Evolutionary conservation across 2,113 vertebrate species (phyloP).

Genomic region (Aythya baeri): DNA sequence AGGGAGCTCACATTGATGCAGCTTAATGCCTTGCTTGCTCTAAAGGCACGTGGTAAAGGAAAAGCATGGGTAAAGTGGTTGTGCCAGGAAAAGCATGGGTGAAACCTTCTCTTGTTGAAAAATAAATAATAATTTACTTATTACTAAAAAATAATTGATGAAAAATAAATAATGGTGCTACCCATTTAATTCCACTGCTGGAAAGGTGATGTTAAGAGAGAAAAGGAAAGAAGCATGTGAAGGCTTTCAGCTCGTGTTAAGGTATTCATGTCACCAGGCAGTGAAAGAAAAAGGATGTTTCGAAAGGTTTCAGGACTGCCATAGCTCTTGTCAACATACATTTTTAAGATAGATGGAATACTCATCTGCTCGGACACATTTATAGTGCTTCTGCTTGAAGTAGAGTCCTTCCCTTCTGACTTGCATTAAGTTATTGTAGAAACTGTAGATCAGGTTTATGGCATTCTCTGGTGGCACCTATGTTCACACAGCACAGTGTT

Average conservation of each 20-base stretch:
- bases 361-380: slow-evolving; percentile 76
- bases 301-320: not conserved
- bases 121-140: not conserved
- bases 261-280: not conserved
- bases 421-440: slow-evolving; percentile 66
- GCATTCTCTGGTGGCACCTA: slow-evolving; percentile 68
- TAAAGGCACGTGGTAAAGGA: not conserved
- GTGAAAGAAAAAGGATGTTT: not conserved
- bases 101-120: not conserved
- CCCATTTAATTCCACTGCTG: not conserved
- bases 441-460: slow-evolving; percentile 66
- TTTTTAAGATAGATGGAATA: slow-evolving; percentile 78
- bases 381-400: slow-evolving; percentile 74
- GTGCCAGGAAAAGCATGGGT: not conserved
- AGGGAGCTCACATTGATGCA: not conserved
- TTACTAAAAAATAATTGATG: not conserved
- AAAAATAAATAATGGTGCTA: not conserved
- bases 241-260: not conserved
- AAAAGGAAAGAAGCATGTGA: not conserved
- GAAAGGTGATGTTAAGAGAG: not conserved
- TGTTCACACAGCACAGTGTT: not conserved
- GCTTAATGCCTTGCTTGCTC: not conserved
- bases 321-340: slow-evolving; percentile 51
- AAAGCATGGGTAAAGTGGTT: not conserved
- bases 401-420: slow-evolving; percentile 72